Evolutionary conservation across 2,113 vertebrate genomes (phyloP).

Genomic region (Pollimyrus isidori): DNA sequence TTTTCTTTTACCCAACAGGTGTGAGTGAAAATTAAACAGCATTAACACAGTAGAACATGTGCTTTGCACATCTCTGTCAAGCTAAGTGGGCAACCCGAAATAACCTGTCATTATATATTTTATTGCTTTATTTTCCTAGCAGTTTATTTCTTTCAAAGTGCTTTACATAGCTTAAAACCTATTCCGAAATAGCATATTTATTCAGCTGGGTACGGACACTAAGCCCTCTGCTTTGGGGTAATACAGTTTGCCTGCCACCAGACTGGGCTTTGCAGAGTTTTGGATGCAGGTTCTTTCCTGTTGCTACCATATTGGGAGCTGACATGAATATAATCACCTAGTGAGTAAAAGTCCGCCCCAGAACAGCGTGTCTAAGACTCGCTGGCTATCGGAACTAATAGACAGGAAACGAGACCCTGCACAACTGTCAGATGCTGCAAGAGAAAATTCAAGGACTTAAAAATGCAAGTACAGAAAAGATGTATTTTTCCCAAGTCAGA

Average conservation of each 20-base stretch:
- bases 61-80: neutral
- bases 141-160: neutral
- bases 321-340: neutral
- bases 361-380: neutral
- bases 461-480: neutral
- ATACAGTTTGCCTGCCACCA: neutral
- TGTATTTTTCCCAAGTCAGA: neutral
- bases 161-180: neutral
- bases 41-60: neutral
- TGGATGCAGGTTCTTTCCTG: neutral
- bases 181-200: constrained; percentile 7
- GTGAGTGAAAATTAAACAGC: neutral
- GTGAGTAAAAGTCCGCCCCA: neutral
- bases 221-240: neutral
- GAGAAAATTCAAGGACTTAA: neutral
- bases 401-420: neutral
- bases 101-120: neutral
- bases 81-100: neutral
- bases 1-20: neutral
- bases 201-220: neutral
- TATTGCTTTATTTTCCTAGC: neutral
- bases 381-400: neutral
- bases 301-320: neutral
- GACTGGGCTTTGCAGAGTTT: neutral
- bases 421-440: neutral